Conservation (phyloP, 2,113 vertebrate genomes). For the Paradoxurus hermaphroditus region DNA sequence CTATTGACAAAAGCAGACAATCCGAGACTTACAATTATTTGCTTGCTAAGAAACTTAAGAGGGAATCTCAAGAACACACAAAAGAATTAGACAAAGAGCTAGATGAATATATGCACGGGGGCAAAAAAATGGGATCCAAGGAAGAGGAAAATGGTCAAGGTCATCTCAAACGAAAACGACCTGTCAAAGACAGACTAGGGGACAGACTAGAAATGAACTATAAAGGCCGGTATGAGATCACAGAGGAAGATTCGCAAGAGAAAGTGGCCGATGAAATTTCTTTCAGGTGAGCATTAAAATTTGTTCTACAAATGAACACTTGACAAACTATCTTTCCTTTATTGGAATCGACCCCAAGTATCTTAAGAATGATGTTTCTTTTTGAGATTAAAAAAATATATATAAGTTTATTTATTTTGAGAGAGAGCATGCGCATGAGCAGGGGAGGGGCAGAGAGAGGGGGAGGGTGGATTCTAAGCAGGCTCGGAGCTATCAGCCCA, state of each 20-base stretch:
- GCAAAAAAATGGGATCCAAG: conserved; percentile 73
- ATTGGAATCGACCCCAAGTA: background rate
- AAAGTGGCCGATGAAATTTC: conserved; percentile 95
- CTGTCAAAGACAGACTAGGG: conserved; percentile 90
- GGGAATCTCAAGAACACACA: conserved; percentile 84
- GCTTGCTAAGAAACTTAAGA: conserved; percentile 93
- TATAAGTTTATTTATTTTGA: too few relatives aligned
- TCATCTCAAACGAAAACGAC: conserved; percentile 90
- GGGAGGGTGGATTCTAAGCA: too few relatives aligned
- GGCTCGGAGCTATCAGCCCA: too few relatives aligned
- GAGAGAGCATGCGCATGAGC: too few relatives aligned
- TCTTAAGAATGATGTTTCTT: background rate
- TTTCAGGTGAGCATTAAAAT: conserved; percentile 85
- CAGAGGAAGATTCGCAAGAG: conserved; percentile 91
- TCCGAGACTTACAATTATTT: conserved; percentile 97
- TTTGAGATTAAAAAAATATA: background rate
- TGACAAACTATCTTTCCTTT: background rate
- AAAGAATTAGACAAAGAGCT: conserved; percentile 90
- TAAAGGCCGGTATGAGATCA: conserved; percentile 93
- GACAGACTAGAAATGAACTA: conserved; percentile 92
- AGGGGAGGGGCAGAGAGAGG: too few relatives aligned
- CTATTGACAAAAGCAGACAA: conserved; percentile 90
- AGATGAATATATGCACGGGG: conserved; percentile 91
- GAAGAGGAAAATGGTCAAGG: conserved; percentile 81
- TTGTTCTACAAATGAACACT: background rate